Percentiles rank a stretch among this genome's conserved stretches.
phyloP scores from a whole-genome alignment of 2,888 invertebrate species.

The Aelia acuminata region DNA sequence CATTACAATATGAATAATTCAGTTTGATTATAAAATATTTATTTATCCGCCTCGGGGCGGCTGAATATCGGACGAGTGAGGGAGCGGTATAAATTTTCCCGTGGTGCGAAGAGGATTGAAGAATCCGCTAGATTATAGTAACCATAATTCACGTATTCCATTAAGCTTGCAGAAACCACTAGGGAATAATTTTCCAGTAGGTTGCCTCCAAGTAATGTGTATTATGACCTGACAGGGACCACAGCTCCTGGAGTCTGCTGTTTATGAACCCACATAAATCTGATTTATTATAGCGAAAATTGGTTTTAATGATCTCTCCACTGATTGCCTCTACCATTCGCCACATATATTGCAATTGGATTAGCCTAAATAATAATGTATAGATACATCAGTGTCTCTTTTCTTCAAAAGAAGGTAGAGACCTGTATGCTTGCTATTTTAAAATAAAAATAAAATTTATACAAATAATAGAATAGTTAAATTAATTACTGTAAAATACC shows the following conservation, averaged over 20 bases:
- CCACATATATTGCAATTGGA: background rate
- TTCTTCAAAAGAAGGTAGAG: no score
- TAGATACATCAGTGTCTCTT: background rate
- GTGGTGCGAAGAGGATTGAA: background rate
- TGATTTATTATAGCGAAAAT: constrained; percentile 39
- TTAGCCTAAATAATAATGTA: background rate
- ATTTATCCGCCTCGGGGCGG: background rate
- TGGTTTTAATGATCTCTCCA: background rate
- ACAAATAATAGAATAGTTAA: no score
- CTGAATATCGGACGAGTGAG: background rate
- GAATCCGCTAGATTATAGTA: constrained; percentile 15
- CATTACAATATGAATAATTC: background rate
- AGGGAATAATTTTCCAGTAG: constrained; percentile 45
- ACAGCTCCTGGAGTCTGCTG: background rate
- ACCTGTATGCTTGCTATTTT: no score
- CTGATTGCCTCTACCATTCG: background rate
- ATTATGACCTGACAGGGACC: constrained; percentile 27
- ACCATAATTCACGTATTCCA: constrained; percentile 45
- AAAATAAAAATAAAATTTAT: no score
- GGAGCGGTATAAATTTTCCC: background rate
- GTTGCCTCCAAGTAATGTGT: constrained; percentile 40
- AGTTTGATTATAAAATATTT: background rate
- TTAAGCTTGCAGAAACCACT: constrained; percentile 47
- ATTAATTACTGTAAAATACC: no score
- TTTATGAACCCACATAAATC: constrained; percentile 10